Evolutionary conservation across 1,140 invertebrate species (phyloP).

Genomic region (Drosophila pseudoobscura): DNA sequence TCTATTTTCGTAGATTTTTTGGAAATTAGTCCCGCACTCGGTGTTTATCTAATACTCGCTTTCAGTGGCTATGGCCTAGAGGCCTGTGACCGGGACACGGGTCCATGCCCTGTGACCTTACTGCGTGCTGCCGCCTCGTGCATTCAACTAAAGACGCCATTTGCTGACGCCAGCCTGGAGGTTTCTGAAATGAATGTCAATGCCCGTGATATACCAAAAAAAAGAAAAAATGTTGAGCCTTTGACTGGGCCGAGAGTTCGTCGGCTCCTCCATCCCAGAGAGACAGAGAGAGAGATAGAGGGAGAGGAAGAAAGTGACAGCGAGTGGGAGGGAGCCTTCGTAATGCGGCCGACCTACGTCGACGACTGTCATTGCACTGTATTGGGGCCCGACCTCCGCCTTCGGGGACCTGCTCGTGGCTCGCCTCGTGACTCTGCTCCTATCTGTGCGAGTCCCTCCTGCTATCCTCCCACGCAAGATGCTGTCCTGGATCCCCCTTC

Average conservation of each 20-base stretch:
- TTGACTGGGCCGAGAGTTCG: slow-evolving; percentile 34
- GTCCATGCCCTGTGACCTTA: slow-evolving; percentile 50
- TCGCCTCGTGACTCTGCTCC: slow-evolving; percentile 11
- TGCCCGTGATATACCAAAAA: slow-evolving; percentile 30
- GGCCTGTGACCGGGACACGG: slow-evolving; percentile 32
- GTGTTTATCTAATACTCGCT: too few relatives aligned
- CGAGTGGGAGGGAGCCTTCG: slow-evolving; percentile 23
- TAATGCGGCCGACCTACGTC: slow-evolving; percentile 42
- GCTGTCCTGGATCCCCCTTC: too few relatives aligned
- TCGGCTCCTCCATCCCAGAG: background rate
- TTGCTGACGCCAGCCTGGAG: slow-evolving; percentile 16
- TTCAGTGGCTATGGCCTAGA: slow-evolving; percentile 28
- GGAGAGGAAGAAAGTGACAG: too few relatives aligned
- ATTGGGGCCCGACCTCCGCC: slow-evolving; percentile 20
- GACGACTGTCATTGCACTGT: slow-evolving; percentile 51
- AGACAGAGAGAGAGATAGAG: background rate
- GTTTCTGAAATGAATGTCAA: slow-evolving; percentile 30
- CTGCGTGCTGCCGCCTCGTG: slow-evolving; percentile 26
- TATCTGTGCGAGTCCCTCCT: slow-evolving; percentile 1
- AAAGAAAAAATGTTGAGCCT: slow-evolving; percentile 22
- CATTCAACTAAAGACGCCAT: slow-evolving; percentile 47
- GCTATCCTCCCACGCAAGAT: background rate
- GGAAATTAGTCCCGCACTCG: too few relatives aligned
- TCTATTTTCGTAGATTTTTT: too few relatives aligned
- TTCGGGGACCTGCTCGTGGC: slow-evolving; percentile 9